Percentiles rank a stretch among this genome's conserved stretches.
Evolutionary conservation across 1,140 invertebrate genomes (phyloP).

Genomic region (Hycleus phaleratus): DNA sequence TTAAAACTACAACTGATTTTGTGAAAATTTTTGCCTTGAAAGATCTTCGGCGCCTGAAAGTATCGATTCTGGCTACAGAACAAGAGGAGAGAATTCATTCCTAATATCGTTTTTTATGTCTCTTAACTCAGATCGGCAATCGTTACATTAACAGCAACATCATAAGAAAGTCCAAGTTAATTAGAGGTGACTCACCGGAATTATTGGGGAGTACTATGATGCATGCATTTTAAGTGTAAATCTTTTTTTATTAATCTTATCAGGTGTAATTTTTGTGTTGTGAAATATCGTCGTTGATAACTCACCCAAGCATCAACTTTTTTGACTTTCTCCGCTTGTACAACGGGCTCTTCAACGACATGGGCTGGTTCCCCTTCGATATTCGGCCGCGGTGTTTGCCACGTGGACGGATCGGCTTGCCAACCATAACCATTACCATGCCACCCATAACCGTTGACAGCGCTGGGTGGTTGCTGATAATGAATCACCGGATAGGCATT

Average conservation of each 20-base stretch:
- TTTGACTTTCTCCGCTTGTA: constrained; percentile 31
- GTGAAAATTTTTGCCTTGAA: not conserved
- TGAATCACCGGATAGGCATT: constrained; percentile 36
- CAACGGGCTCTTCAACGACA: constrained; percentile 30
- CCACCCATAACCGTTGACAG: constrained; percentile 39
- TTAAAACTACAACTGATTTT: too few species aligned
- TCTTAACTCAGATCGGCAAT: too few species aligned
- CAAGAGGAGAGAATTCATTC: too few species aligned
- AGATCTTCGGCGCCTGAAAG: constrained; percentile 2
- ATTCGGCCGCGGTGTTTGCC: constrained; percentile 28
- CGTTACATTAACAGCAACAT: not conserved
- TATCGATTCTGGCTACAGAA: constrained; percentile 2
- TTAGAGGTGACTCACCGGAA: constrained; percentile 1
- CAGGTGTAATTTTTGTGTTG: not conserved
- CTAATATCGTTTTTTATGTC: too few species aligned
- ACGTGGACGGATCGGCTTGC: constrained; percentile 35
- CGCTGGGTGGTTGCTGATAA: constrained; percentile 35
- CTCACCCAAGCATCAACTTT: constrained; percentile 31
- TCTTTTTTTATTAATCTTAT: not conserved
- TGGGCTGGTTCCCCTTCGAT: constrained; percentile 21
- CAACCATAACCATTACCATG: constrained; percentile 39
- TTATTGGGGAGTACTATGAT: not conserved
- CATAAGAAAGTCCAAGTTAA: not conserved
- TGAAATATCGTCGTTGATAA: not conserved
- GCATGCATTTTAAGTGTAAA: not conserved